phyloP scores from a whole-genome alignment of 2,113 vertebrate genomes.

The Parotia lawesii region DNA sequence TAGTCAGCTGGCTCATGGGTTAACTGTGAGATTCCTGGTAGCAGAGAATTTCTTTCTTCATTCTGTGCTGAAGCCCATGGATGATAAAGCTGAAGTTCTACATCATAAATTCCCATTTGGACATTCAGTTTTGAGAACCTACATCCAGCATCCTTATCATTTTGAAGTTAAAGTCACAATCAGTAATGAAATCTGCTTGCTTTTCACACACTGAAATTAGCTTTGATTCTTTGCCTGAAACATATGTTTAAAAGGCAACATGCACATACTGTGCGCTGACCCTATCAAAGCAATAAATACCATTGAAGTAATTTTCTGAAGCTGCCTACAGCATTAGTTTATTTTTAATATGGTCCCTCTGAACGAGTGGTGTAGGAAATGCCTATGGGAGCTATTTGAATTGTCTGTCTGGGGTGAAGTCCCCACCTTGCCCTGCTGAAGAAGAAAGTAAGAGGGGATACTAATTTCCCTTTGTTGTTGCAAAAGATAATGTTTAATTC shows the following conservation, averaged over 20 bases:
- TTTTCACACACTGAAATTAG: slow-evolving; percentile 79
- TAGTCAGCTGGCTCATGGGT: slow-evolving; percentile 52
- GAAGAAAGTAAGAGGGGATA: slow-evolving; percentile 55
- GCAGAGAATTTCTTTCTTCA: slow-evolving; percentile 46
- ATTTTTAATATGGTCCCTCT: slow-evolving; percentile 61
- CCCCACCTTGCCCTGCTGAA: slow-evolving; percentile 14
- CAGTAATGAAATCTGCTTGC: slow-evolving; percentile 79
- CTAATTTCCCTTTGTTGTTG: slow-evolving; percentile 58
- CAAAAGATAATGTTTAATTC: slow-evolving; percentile 68
- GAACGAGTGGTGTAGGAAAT: slow-evolving; percentile 34
- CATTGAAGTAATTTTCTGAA: slow-evolving; percentile 50
- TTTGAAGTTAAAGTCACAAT: slow-evolving; percentile 75
- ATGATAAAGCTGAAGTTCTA: slow-evolving; percentile 75
- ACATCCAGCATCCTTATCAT: slow-evolving; percentile 71
- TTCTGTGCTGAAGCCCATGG: slow-evolving; percentile 49
- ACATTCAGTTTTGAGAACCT: slow-evolving; percentile 73
- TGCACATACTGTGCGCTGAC: slow-evolving; percentile 57
- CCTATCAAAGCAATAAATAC: slow-evolving; percentile 66
- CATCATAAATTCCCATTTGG: slow-evolving; percentile 76
- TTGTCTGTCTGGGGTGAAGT: slow-evolving; percentile 33
- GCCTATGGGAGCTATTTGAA: slow-evolving; percentile 57
- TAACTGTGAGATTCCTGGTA: slow-evolving; percentile 58
- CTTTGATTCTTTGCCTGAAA: slow-evolving; percentile 76
- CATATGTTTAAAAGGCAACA: slow-evolving; percentile 74
- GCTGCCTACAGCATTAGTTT: slow-evolving; percentile 56